These are phyloP conservation scores for Sanderia malayensis DNA, from an alignment of 30 jellyfish, hydroid and myxozoan genomes.

Conservation along the genomic window DNA sequence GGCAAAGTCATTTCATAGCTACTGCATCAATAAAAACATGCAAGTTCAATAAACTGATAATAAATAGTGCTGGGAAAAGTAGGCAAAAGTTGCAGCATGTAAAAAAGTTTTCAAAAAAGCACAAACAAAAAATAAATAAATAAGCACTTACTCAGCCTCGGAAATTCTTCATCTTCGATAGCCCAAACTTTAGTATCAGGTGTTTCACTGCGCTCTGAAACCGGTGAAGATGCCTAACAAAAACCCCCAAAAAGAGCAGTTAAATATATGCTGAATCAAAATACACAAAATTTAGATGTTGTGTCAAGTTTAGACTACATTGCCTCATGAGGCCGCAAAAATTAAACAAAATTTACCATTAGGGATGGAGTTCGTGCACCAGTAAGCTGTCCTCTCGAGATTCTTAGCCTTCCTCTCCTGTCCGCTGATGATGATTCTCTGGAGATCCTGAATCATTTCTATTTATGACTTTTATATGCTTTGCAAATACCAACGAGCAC, in stretches of 20 bases:
- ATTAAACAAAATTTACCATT: constrained; percentile 51
- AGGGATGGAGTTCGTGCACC: constrained; percentile 69
- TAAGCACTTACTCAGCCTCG: background rate
- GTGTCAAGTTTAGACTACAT: constrained; percentile 3
- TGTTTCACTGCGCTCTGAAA: constrained; percentile 43
- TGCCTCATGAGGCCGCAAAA: constrained; percentile 61
- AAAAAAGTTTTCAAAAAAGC: too few relatives aligned
- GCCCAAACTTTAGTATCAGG: constrained; percentile 57
- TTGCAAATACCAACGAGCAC: constrained; percentile 38
- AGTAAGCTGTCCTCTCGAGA: constrained; percentile 71
- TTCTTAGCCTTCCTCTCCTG: constrained; percentile 72
- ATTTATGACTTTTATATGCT: constrained; percentile 7
- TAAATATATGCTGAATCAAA: background rate
- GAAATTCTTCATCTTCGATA: constrained; percentile 12
- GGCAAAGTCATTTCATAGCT: too few relatives aligned
- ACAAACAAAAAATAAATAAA: too few relatives aligned
- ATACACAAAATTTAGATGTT: background rate
- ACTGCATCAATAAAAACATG: too few relatives aligned
- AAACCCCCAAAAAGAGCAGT: constrained; percentile 1
- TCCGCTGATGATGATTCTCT: constrained; percentile 47
- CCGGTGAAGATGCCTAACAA: constrained; percentile 48
- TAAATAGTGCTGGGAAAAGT: too few relatives aligned
- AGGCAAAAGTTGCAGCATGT: too few relatives aligned
- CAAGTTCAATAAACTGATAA: too few relatives aligned
- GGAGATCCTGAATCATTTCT: constrained; percentile 42